Evolutionary conservation across 2,888 invertebrate species (phyloP), one percentile per base, ranked within the genome.

Genomic region (Drosophila nigritarsus): DNA sequence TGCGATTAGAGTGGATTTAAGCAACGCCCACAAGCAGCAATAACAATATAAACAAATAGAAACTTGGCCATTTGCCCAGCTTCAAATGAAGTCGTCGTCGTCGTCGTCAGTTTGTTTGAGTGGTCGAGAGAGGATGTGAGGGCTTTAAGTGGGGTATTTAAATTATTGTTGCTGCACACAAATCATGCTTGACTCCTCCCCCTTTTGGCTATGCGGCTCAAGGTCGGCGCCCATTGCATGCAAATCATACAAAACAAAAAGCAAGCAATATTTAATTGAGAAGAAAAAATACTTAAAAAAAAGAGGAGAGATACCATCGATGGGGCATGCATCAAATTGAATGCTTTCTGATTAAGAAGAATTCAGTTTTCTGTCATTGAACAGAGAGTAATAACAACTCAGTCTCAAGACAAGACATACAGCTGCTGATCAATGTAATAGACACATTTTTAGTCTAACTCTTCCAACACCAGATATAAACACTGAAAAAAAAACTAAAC

Each of bases 181-280:
- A 82, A 87, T 87, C 87, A 89, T 87, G 89, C 62, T 73, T 76
- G 67, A 75, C 87, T 87, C 89, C 87, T 73, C 87, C 86, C 80
- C 71, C 63, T 54, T 72, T 73, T 49, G 55, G 34, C 68, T 40
- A 50, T 40, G 38, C 36, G 59, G 54, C 55, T 60, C 80, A 77
- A 75, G 80, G 83, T 73, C 73, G 72, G 70, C 78, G 63, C 59
- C 84, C 70, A 82, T 75, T 80, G 77, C 77, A 79, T 71, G 78
- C 73, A 77, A 76, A 79, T 81, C 36, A 34, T 30, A 30, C n/a
- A 34, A 15, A 34, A 20, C 0, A 29, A 13, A 13, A 29, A 15
- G 2, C 36, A 38, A 32, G 4, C 30, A 32, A 63, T 62, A 40
- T 54, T 70, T 54, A 56, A 61, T 61, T 42, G 27, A 49, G 40